Percentiles rank a stretch among this genome's conserved stretches.
These are phyloP conservation scores for Cololabis saira DNA, from an alignment of 2,113 vertebrate species.

Conservation along the genomic window DNA sequence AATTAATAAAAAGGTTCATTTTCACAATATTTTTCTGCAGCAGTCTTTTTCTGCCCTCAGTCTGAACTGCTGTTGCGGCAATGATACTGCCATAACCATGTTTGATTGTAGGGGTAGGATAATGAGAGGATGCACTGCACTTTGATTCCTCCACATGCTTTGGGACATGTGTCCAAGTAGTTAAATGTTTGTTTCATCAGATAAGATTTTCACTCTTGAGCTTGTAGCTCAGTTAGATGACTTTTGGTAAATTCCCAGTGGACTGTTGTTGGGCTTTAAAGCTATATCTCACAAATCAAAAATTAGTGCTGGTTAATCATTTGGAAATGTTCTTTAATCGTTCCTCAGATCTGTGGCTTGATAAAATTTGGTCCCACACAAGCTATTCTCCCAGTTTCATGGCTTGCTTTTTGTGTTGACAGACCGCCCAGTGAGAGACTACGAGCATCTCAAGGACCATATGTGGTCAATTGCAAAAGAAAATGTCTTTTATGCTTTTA, in stretches of 20 bases:
- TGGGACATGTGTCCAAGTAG: neutral
- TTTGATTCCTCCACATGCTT: neutral
- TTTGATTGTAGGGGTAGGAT: neutral
- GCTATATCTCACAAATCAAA: no score
- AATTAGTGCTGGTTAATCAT: neutral
- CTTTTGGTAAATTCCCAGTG: conserved; percentile 9
- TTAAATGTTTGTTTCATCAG: conserved; percentile 1
- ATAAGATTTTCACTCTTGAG: conserved; percentile 7
- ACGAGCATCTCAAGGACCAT: no score
- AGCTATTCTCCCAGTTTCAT: neutral
- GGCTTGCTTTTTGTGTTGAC: neutral
- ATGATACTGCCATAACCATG: neutral
- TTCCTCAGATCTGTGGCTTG: neutral
- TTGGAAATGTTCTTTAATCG: neutral
- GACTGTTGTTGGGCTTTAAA: conserved; percentile 4
- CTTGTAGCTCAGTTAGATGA: neutral
- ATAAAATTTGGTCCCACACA: neutral
- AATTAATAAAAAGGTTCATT: no score
- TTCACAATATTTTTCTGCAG: no score
- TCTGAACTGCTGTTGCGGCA: no score
- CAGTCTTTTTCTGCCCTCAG: no score
- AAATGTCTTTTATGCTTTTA: neutral
- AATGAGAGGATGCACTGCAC: neutral
- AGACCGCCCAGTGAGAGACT: neutral
- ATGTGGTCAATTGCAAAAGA: no score